Percentiles rank a stretch among this genome's conserved stretches.
phyloP scores from a whole-genome alignment of 2,797 vertebrate genomes.

The Myotis myotis region DNA sequence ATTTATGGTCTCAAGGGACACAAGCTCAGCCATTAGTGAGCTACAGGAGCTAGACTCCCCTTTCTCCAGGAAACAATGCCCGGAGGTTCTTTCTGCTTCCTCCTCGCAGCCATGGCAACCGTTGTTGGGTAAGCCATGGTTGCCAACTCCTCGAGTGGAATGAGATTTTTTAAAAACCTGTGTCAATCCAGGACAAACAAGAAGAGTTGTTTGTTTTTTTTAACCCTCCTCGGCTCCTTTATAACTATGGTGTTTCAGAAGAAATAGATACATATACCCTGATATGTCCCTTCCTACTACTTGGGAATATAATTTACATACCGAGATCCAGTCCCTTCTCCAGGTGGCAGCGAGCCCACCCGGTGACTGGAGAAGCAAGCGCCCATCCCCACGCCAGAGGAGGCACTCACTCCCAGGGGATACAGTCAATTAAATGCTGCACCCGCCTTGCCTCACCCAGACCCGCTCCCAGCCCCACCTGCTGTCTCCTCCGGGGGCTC shows the following conservation, averaged over 20 bases:
- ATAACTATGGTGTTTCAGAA: background rate
- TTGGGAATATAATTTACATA: background rate
- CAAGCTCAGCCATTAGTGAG: background rate
- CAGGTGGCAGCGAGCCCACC: background rate
- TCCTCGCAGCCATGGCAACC: slow-evolving; percentile 41
- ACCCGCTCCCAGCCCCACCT: too few species aligned
- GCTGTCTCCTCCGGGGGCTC: background rate
- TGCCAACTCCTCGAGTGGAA: background rate
- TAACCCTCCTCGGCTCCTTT: background rate
- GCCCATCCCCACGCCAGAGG: rapidly evolving
- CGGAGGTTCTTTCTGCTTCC: slow-evolving; percentile 1
- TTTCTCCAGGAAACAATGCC: background rate
- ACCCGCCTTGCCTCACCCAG: background rate
- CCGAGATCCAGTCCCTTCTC: background rate
- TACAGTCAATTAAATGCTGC: too few species aligned
- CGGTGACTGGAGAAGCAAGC: background rate
- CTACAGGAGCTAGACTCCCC: background rate
- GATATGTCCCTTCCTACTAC: background rate
- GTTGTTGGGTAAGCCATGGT: background rate
- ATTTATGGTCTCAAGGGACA: background rate
- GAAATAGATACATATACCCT: background rate
- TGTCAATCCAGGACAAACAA: slow-evolving; percentile 23
- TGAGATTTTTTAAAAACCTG: background rate
- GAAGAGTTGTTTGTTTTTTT: background rate
- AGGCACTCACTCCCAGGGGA: background rate